phyloP scores from a whole-genome alignment of 2,888 invertebrate genomes.

The Nycteola revayana region DNA sequence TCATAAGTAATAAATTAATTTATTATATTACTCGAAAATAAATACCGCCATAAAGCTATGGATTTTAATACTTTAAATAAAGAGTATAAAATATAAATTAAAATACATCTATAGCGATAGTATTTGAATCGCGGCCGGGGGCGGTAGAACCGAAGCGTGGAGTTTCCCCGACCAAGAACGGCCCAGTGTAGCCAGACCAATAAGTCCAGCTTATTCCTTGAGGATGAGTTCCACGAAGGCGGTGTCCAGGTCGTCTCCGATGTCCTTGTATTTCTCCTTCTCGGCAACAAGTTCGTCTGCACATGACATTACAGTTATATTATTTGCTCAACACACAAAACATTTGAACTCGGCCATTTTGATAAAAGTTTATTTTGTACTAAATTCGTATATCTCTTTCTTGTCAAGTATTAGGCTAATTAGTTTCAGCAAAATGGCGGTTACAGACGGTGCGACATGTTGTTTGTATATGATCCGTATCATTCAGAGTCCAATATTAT shows the following conservation, averaged over 20 bases:
- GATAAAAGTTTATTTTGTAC: not conserved
- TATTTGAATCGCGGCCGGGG: slow-evolving; percentile 59
- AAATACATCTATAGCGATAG: slow-evolving; percentile 63
- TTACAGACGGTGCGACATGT: slow-evolving; percentile 32
- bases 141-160: slow-evolving; percentile 18
- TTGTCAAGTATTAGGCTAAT: slow-evolving; percentile 62
- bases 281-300: slow-evolving; percentile 97
- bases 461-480: slow-evolving; percentile 1
- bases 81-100: slow-evolving; percentile 74
- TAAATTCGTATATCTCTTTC: slow-evolving; percentile 20
- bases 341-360: not conserved
- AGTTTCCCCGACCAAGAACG: slow-evolving; percentile 5
- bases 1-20: slow-evolving; percentile 70
- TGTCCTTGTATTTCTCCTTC: slow-evolving; percentile 99
- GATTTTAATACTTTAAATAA: slow-evolving; percentile 73
- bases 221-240: slow-evolving; percentile 97
- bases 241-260: slow-evolving; percentile 99
- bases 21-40: slow-evolving; percentile 76
- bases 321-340: slow-evolving; percentile 14
- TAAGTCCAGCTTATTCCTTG: slow-evolving; percentile 79
- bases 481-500: no score
- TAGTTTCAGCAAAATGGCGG: slow-evolving; percentile 45
- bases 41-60: slow-evolving; percentile 77
- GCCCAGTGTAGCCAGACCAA: slow-evolving; percentile 5
- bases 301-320: slow-evolving; percentile 39